These are phyloP conservation scores for Anastrepha obliqua DNA, from an alignment of 1,140 invertebrate species.

Conservation along the genomic window DNA sequence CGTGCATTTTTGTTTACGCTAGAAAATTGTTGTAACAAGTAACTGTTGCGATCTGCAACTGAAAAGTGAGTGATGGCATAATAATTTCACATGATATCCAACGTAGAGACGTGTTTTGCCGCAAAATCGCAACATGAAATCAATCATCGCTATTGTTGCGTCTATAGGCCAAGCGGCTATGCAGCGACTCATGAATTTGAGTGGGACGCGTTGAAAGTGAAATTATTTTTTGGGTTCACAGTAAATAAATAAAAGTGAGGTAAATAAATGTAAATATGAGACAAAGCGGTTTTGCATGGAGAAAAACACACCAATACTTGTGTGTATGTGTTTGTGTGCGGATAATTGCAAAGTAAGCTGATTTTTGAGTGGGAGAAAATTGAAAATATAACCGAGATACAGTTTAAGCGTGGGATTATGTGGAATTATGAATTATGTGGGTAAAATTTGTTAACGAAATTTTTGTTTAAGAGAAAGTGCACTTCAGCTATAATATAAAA, in stretches of 20 bases:
- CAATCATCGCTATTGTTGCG: slow-evolving; percentile 31
- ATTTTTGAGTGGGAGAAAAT: not conserved
- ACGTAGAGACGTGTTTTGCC: slow-evolving; percentile 25
- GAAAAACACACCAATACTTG: not conserved
- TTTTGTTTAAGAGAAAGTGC: too few relatives aligned
- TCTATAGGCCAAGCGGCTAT: not conserved
- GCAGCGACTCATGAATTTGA: slow-evolving; percentile 2
- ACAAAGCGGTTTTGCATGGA: not conserved
- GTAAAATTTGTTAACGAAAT: too few relatives aligned
- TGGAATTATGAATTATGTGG: too few relatives aligned
- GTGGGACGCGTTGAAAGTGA: slow-evolving; percentile 40
- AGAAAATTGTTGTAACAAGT: too few relatives aligned
- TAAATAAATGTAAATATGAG: not conserved
- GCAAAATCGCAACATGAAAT: slow-evolving; percentile 3
- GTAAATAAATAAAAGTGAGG: not conserved
- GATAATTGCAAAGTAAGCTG: not conserved
- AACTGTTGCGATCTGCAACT: not conserved
- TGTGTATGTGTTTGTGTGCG: not conserved
- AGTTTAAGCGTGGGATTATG: too few relatives aligned
- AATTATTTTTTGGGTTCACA: slow-evolving; percentile 13
- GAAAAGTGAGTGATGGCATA: slow-evolving; percentile 30
- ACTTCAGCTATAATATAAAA: too few relatives aligned
- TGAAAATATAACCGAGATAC: too few relatives aligned
- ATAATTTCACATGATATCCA: slow-evolving; percentile 29
- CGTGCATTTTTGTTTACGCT: too few relatives aligned